A percentile compares a stretch with the other conserved stretches of the same genome.
Conservation (phyloP, 2,113 vertebrate species). For the Alethe castanea region DNA sequence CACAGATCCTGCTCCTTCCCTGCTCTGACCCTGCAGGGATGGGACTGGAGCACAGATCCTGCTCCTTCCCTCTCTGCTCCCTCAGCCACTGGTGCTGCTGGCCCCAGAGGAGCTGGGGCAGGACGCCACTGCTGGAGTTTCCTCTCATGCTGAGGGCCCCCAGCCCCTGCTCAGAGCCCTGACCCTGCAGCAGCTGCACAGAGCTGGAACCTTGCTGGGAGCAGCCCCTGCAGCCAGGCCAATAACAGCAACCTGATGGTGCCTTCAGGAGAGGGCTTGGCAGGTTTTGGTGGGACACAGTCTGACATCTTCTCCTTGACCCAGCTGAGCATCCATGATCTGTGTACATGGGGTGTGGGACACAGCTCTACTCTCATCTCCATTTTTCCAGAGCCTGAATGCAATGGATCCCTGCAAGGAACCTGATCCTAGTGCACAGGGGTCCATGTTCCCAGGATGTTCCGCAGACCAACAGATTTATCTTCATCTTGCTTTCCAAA, state of each 20-base stretch:
- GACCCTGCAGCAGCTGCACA: background rate
- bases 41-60: fast-evolving
- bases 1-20: background rate
- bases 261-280: background rate
- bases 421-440: fast-evolving
- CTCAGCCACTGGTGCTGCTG: background rate
- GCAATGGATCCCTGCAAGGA: background rate
- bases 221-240: background rate
- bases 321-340: background rate
- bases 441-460: background rate
- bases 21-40: background rate
- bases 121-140: background rate
- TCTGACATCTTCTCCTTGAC: background rate
- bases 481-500: background rate
- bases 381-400: background rate
- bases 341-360: background rate
- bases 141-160: background rate
- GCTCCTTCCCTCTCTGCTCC: background rate
- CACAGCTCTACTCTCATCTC: background rate
- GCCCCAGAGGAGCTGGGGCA: background rate
- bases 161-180: background rate
- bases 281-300: background rate
- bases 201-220: background rate
- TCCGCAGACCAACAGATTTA: background rate
- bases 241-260: background rate